These are phyloP conservation scores for Pristionchus fissidentatus DNA, from an alignment of 2,888 invertebrate species.

Conservation along the genomic window DNA sequence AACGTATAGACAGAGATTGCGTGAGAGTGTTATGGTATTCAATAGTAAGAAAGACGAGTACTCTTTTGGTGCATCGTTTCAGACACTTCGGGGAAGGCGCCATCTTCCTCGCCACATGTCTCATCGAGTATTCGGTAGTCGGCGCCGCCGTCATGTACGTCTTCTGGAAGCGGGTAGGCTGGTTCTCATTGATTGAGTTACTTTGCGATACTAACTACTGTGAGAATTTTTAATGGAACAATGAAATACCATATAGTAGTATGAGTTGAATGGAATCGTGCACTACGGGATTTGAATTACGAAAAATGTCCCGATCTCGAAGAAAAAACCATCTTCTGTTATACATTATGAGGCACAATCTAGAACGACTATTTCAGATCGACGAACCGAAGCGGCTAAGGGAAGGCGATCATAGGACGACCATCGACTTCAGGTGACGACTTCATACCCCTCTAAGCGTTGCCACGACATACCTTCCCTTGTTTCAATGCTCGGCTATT, in stretches of 20 bases:
- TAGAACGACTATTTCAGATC: not conserved
- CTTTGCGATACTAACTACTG: not conserved
- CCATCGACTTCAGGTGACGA: not conserved
- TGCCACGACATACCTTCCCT: not conserved
- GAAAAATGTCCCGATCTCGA: too few species aligned
- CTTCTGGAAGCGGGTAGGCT: constrained; percentile 8
- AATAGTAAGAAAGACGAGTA: too few species aligned
- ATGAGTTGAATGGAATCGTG: not conserved
- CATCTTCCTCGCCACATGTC: constrained; percentile 7
- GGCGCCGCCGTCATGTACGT: constrained; percentile 10
- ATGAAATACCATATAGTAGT: too few species aligned
- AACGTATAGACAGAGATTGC: too few species aligned
- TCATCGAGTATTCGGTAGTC: constrained; percentile 28
- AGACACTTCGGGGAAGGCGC: constrained; percentile 14
- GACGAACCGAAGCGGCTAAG: not conserved
- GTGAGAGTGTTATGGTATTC: too few species aligned
- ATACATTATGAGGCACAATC: not conserved
- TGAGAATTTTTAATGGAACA: too few species aligned
- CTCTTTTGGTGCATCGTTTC: too few species aligned
- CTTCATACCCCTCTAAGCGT: too few species aligned
- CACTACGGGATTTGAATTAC: too few species aligned
- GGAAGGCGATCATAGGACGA: not conserved
- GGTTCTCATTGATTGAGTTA: too few species aligned
- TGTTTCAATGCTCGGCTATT: not conserved
- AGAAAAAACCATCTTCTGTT: too few species aligned